Percentiles rank a stretch among this genome's conserved stretches.
phyloP scores from a whole-genome alignment of 2,113 vertebrate genomes.

The Pardalotus punctatus region DNA sequence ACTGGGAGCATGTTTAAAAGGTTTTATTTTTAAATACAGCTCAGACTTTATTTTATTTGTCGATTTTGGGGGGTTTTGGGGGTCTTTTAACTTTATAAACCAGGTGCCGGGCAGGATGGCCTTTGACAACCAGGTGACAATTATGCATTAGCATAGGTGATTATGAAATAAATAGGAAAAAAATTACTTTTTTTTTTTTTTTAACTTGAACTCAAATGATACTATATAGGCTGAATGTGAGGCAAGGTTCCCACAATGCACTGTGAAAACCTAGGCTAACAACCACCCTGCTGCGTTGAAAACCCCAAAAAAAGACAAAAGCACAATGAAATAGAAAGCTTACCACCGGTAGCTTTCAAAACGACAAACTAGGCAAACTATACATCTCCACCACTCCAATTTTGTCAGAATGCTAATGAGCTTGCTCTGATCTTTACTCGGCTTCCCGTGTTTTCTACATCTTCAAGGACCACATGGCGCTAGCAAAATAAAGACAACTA shows the following conservation, averaged over 20 bases:
- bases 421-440: constrained; percentile 96
- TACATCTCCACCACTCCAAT: constrained; percentile 92
- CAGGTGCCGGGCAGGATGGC: neutral
- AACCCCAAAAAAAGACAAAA: constrained; percentile 87
- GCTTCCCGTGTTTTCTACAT: constrained; percentile 99
- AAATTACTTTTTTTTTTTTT: constrained; percentile 24
- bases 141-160: constrained; percentile 53
- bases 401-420: constrained; percentile 98
- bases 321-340: constrained; percentile 90
- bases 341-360: constrained; percentile 85
- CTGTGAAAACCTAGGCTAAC: constrained; percentile 83
- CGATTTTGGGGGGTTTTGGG: neutral
- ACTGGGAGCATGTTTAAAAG: constrained; percentile 28
- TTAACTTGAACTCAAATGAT: constrained; percentile 79
- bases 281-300: constrained; percentile 86
- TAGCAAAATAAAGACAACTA: constrained; percentile 99
- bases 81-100: neutral
- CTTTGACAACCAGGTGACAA: constrained; percentile 10
- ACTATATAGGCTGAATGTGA: constrained; percentile 77
- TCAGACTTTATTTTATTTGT: constrained; percentile 19
- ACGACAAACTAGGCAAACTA: constrained; percentile 87
- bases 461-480: constrained; percentile 99
- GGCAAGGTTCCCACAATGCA: constrained; percentile 90
- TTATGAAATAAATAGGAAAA: constrained; percentile 57
- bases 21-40: constrained; percentile 35